Evolutionary conservation across 2,797 vertebrate species (phyloP).

Genomic region (Melanotaenia maccullochi): DNA sequence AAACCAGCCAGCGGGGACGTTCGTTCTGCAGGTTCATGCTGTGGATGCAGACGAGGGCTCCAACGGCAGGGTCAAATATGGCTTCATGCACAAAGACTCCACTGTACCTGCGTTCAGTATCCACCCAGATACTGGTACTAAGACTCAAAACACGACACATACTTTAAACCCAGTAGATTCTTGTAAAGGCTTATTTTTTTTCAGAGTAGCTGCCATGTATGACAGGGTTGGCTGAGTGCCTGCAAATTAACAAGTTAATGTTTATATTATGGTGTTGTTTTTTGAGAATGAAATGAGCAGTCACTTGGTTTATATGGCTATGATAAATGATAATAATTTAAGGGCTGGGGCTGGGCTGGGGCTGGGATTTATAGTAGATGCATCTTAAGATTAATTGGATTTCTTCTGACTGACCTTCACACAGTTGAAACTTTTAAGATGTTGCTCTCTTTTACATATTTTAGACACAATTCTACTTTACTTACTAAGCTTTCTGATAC

Average conservation of each 20-base stretch:
- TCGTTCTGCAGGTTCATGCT: conserved; percentile 91
- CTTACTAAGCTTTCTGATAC: background rate
- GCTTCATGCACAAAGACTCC: conserved; percentile 91
- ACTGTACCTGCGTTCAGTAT: conserved; percentile 89
- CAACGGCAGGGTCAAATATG: conserved; percentile 90
- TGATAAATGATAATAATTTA: background rate
- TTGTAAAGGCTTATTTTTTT: background rate
- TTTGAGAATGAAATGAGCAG: background rate
- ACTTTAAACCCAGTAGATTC: background rate
- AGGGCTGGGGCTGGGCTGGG: background rate
- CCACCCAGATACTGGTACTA: conserved; percentile 89
- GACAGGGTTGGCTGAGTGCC: background rate
- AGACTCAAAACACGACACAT: background rate
- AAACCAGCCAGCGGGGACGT: conserved; percentile 89
- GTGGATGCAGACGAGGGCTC: conserved; percentile 90
- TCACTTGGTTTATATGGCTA: background rate
- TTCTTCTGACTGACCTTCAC: background rate
- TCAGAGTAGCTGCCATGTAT: background rate
- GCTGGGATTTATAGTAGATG: background rate
- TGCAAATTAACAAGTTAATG: background rate
- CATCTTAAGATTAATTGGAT: background rate
- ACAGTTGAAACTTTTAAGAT: background rate
- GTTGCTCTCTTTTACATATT: background rate
- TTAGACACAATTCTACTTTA: background rate
- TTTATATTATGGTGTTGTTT: background rate